These are phyloP conservation scores for Gasterosteus aculeatus DNA, from an alignment of 2,113 vertebrate genomes.

Conservation along the genomic window DNA sequence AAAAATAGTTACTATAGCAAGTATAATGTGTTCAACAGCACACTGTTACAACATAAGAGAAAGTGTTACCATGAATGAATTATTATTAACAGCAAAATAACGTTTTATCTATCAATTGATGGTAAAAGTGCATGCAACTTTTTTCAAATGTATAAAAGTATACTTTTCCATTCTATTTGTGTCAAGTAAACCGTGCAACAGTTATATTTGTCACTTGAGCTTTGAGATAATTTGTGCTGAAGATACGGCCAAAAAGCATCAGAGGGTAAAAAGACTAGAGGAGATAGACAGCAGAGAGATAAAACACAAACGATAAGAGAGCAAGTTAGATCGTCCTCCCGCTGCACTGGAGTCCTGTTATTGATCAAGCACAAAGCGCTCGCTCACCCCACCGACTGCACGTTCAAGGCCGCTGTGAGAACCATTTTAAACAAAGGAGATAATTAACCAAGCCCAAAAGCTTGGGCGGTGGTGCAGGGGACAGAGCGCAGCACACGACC, in stretches of 20 bases:
- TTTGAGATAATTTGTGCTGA: not conserved
- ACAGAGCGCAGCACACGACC: conserved; percentile 40
- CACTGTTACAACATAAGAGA: too few species aligned
- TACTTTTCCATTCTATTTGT: not conserved
- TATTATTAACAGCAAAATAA: not conserved
- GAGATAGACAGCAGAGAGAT: not conserved
- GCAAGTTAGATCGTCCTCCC: not conserved
- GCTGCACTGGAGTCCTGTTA: conserved; percentile 29
- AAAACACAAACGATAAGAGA: not conserved
- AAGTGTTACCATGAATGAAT: not conserved
- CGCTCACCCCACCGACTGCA: conserved; percentile 37
- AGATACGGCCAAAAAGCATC: not conserved
- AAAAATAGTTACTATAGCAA: too few species aligned
- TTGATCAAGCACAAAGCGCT: conserved; percentile 44
- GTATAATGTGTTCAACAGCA: too few species aligned
- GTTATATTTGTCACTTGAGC: not conserved
- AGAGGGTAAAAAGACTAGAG: not conserved
- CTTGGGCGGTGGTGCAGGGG: conserved; percentile 46
- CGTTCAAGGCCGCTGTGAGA: conserved; percentile 41
- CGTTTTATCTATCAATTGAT: not conserved
- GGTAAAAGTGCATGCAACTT: not conserved
- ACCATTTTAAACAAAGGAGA: conserved; percentile 51
- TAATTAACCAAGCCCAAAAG: conserved; percentile 54
- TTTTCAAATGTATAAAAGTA: not conserved
- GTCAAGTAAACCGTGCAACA: not conserved